Conservation (phyloP, 1,140 invertebrate species). For the honey bee (Apis mellifera) region DNA sequence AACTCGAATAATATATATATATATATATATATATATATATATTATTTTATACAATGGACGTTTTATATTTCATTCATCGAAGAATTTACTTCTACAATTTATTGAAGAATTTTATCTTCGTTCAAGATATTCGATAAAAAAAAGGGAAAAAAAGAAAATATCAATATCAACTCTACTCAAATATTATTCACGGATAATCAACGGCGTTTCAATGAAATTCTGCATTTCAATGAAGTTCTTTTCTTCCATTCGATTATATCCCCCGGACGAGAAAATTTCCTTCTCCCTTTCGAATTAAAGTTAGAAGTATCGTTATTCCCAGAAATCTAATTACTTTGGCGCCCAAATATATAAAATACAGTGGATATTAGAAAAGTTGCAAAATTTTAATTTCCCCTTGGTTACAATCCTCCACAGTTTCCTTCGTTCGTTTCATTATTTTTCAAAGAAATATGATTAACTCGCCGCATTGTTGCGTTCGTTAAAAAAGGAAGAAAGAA, state of each 20-base stretch:
- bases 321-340: slow-evolving; percentile 23
- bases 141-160: too few species aligned
- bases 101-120: too few species aligned
- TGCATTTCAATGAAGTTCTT: slow-evolving; percentile 28
- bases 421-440: slow-evolving; percentile 10
- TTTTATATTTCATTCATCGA: too few species aligned
- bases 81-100: too few species aligned
- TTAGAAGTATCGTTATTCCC: not conserved
- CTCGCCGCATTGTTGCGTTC: not conserved
- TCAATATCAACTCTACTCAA: too few species aligned
- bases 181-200: not conserved
- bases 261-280: not conserved
- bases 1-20: too few species aligned
- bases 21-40: too few species aligned
- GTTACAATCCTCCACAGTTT: not conserved
- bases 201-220: slow-evolving; percentile 6
- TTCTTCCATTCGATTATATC: slow-evolving; percentile 31
- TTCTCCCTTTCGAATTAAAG: not conserved
- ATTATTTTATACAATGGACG: too few species aligned
- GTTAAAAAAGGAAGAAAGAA: too few species aligned
- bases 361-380: not conserved
- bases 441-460: not conserved
- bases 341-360: not conserved
- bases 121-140: not conserved
- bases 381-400: not conserved